These are phyloP conservation scores for Galeruca laticollis DNA, from an alignment of 2,888 invertebrate species.

Conservation along the genomic window DNA sequence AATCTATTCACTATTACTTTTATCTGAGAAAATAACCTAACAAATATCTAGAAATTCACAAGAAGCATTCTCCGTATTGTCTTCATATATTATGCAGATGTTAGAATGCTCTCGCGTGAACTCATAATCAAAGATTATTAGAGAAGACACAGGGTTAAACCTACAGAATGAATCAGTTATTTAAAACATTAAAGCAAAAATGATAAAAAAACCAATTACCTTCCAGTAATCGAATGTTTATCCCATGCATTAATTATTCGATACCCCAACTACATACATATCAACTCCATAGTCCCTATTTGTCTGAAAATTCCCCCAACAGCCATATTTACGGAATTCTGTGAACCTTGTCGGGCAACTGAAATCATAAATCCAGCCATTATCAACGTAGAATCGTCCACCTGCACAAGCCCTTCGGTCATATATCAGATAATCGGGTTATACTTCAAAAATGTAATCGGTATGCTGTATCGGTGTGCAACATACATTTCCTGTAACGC, in stretches of 20 bases:
- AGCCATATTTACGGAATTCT: slow-evolving; percentile 18
- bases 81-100: no score
- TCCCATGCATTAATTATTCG: slow-evolving; percentile 4
- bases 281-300: slow-evolving; percentile 25
- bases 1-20: no score
- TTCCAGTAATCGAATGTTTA: slow-evolving; percentile 2
- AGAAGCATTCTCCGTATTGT: no score
- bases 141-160: no score
- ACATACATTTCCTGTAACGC: slow-evolving; percentile 40
- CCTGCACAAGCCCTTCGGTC: slow-evolving; percentile 39
- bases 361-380: slow-evolving; percentile 38
- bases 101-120: no score
- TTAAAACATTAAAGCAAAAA: neutral
- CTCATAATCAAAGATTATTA: no score
- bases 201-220: neutral
- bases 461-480: slow-evolving; percentile 37
- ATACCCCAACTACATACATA: slow-evolving; percentile 28
- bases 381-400: slow-evolving; percentile 38
- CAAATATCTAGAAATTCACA: no score
- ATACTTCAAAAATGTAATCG: slow-evolving; percentile 46
- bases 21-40: no score
- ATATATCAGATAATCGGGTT: slow-evolving; percentile 45
- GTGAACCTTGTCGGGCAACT: slow-evolving; percentile 27
- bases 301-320: slow-evolving; percentile 16
- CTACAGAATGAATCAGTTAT: no score